Evolutionary conservation across 2,113 vertebrate species (phyloP).

Genomic region (Pongo abelii): DNA sequence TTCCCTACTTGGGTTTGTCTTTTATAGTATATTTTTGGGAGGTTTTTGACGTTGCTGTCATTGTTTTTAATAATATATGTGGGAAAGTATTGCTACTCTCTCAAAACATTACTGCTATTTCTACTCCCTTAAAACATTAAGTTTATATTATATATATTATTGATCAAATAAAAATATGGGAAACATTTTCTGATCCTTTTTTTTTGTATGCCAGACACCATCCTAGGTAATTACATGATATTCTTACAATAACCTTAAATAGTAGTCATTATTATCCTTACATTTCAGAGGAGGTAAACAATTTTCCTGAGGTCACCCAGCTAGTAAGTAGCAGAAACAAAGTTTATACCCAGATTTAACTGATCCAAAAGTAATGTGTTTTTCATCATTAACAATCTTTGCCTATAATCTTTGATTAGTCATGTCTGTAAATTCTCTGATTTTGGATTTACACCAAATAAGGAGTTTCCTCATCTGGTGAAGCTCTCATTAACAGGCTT

Average conservation of each 20-base stretch:
- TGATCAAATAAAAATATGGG: neutral
- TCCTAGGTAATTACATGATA: neutral
- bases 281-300: neutral
- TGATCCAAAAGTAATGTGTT: neutral
- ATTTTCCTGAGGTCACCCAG: neutral
- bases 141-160: neutral
- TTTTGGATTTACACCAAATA: neutral
- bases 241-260: neutral
- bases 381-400: neutral
- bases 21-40: neutral
- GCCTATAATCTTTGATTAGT: neutral
- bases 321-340: neutral
- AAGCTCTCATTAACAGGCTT: neutral
- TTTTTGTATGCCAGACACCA: neutral
- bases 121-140: neutral
- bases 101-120: neutral
- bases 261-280: neutral
- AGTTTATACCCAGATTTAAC: neutral
- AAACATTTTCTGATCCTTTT: neutral
- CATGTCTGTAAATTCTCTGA: neutral
- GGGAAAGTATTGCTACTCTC: neutral
- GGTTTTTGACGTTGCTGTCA: neutral
- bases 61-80: neutral
- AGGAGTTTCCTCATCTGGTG: neutral
- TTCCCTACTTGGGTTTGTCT: neutral